Evolutionary conservation across 2,113 vertebrate genomes (phyloP).

Genomic region (Siphamia tubifer): DNA sequence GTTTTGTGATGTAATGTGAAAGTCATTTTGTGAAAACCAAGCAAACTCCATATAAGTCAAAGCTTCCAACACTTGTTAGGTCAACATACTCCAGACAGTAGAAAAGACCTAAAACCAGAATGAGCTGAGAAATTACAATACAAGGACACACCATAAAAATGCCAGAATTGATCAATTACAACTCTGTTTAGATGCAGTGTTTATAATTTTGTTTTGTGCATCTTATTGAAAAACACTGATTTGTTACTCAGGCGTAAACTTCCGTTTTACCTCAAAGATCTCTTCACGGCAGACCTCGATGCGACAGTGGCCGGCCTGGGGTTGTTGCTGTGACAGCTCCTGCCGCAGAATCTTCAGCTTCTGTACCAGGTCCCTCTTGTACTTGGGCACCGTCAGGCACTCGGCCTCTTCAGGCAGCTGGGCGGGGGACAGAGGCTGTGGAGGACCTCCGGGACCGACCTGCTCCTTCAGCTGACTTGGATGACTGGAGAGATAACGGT

Average conservation of each 20-base stretch:
- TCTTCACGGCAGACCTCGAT: conserved; percentile 96
- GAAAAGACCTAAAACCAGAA: no score
- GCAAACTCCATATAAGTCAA: no score
- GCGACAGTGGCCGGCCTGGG: conserved; percentile 94
- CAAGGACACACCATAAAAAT: no score
- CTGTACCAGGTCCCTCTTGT: conserved; percentile 94
- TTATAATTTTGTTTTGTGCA: no score
- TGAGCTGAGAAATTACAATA: no score
- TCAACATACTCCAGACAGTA: no score
- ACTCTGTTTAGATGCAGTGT: no score
- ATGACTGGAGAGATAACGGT: conserved; percentile 71
- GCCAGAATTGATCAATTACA: no score
- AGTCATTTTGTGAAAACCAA: no score
- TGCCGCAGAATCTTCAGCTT: conserved; percentile 93
- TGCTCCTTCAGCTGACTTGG: conserved; percentile 88
- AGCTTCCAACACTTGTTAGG: background rate
- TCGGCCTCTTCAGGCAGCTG: conserved; percentile 91
- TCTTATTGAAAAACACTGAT: no score
- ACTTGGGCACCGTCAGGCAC: conserved; percentile 91
- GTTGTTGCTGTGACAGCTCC: conserved; percentile 93
- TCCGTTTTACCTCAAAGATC: conserved; percentile 94
- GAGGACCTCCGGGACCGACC: conserved; percentile 63
- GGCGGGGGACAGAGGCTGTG: conserved; percentile 83
- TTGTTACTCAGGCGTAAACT: no score
- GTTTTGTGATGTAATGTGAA: no score